These are phyloP conservation scores for Laticauda laticaudata DNA, from an alignment of 2,113 vertebrate species.

Conservation along the genomic window DNA sequence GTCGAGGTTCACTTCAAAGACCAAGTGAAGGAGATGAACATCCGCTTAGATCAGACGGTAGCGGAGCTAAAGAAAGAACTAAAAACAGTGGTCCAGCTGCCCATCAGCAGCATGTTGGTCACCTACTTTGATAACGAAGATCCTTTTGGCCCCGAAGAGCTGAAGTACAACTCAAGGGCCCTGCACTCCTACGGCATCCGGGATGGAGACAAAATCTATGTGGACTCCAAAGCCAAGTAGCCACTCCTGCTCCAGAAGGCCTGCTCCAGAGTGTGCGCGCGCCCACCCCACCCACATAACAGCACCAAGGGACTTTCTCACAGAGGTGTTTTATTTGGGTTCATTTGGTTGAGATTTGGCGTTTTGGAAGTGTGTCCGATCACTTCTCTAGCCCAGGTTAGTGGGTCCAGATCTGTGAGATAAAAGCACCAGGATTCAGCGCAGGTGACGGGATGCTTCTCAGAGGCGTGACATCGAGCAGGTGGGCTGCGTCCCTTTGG, in stretches of 20 bases:
- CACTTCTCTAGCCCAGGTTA: slow-evolving; percentile 51
- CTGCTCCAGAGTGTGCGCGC: slow-evolving; percentile 41
- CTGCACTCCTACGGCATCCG: slow-evolving; percentile 92
- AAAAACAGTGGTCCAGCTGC: slow-evolving; percentile 82
- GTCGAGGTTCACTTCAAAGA: slow-evolving; percentile 91
- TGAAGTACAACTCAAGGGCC: slow-evolving; percentile 85
- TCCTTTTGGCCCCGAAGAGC: slow-evolving; percentile 86
- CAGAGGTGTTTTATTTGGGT: slow-evolving; percentile 58
- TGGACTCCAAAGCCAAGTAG: slow-evolving; percentile 85
- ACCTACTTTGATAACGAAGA: slow-evolving; percentile 89
- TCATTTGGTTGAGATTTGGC: slow-evolving; percentile 47
- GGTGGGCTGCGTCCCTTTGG: slow-evolving; percentile 22
- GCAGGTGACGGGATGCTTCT: slow-evolving; percentile 37
- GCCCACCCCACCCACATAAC: slow-evolving; percentile 46
- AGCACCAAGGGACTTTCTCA: slow-evolving; percentile 58
- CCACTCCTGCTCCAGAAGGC: slow-evolving; percentile 48
- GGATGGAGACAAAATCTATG: slow-evolving; percentile 92
- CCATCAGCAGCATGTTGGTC: slow-evolving; percentile 85
- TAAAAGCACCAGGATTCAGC: slow-evolving; percentile 40
- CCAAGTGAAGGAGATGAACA: slow-evolving; percentile 82
- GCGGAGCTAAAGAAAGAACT: slow-evolving; percentile 91
- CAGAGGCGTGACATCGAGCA: slow-evolving; percentile 37
- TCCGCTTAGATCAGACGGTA: slow-evolving; percentile 91
- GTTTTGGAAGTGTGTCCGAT: slow-evolving; percentile 59
- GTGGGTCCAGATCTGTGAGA: slow-evolving; percentile 47